A percentile compares a stretch with the other conserved stretches of the same genome.
Evolutionary conservation across 2,113 vertebrate genomes (phyloP).

Genomic region (Pampusana beccarii): DNA sequence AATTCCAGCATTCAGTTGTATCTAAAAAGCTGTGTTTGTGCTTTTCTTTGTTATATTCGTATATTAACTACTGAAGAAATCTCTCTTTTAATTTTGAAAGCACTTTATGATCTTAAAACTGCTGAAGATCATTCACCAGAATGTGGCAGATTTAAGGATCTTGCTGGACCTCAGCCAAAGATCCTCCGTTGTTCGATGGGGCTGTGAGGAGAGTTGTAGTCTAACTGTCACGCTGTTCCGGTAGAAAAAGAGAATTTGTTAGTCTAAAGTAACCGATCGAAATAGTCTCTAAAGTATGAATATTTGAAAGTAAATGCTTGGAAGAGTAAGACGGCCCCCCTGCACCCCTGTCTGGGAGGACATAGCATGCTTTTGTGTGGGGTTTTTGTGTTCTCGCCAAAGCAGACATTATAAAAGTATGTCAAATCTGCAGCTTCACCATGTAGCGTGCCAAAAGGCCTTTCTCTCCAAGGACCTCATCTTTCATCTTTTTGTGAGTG

Average conservation of each 20-base stretch:
- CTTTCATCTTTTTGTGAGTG: constrained; percentile 79
- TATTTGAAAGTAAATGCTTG: constrained; percentile 60
- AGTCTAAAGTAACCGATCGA: constrained; percentile 66
- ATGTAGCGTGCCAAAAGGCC: constrained; percentile 74
- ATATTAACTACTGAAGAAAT: background rate
- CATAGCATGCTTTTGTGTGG: constrained; percentile 57
- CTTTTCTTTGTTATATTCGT: background rate
- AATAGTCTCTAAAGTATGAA: constrained; percentile 58
- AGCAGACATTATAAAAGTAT: constrained; percentile 71
- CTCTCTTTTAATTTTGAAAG: constrained; percentile 17
- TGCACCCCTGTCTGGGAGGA: constrained; percentile 33
- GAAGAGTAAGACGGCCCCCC: constrained; percentile 3
- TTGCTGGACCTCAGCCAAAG: constrained; percentile 37
- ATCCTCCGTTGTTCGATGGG: constrained; percentile 29
- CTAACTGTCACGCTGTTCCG: constrained; percentile 27
- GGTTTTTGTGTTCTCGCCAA: constrained; percentile 61
- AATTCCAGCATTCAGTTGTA: background rate
- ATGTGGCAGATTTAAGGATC: constrained; percentile 18
- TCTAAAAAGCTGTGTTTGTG: background rate
- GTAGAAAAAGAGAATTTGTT: constrained; percentile 61
- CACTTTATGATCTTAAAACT: constrained; percentile 30
- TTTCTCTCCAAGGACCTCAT: constrained; percentile 76
- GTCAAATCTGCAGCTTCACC: constrained; percentile 75
- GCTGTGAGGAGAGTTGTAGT: constrained; percentile 16
- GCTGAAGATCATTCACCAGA: background rate